Percentiles rank a stretch among this genome's conserved stretches.
Evolutionary conservation across 2,113 vertebrate species (phyloP).

Genomic region (Struthidea cinerea): DNA sequence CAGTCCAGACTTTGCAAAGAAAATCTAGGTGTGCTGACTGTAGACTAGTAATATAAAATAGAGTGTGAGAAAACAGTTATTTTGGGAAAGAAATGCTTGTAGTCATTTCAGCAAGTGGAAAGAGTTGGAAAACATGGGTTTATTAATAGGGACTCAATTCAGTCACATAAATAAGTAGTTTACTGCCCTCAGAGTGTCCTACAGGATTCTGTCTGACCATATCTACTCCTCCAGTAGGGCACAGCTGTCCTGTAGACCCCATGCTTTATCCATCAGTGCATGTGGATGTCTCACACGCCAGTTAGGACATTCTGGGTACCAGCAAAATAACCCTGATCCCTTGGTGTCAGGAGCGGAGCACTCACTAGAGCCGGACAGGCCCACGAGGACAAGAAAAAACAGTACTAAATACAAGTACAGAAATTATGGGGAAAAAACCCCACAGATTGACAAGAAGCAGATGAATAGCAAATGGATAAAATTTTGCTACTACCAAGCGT

Average conservation of each 20-base stretch:
- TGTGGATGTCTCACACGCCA: neutral
- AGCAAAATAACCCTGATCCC: neutral
- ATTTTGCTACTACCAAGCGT: neutral
- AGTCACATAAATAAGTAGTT: neutral
- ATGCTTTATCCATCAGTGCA: neutral
- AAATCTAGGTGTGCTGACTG: neutral
- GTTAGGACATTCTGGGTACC: neutral
- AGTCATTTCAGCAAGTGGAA: neutral
- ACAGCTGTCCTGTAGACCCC: neutral
- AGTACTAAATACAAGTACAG: neutral
- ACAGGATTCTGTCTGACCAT: neutral
- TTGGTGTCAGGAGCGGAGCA: neutral
- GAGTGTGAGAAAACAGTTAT: neutral
- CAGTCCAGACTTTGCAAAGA: neutral
- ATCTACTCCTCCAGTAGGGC: neutral
- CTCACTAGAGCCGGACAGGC: neutral
- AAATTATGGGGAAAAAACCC: accelerated
- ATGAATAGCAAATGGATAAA: neutral
- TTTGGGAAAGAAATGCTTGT: neutral
- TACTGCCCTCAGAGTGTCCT: neutral
- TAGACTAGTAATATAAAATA: neutral
- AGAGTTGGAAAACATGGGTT: neutral
- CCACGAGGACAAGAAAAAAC: neutral
- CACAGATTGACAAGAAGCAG: neutral
- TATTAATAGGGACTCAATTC: neutral